Conservation (phyloP, 2,797 vertebrate genomes). For the Leptatherina wallacei region DNA sequence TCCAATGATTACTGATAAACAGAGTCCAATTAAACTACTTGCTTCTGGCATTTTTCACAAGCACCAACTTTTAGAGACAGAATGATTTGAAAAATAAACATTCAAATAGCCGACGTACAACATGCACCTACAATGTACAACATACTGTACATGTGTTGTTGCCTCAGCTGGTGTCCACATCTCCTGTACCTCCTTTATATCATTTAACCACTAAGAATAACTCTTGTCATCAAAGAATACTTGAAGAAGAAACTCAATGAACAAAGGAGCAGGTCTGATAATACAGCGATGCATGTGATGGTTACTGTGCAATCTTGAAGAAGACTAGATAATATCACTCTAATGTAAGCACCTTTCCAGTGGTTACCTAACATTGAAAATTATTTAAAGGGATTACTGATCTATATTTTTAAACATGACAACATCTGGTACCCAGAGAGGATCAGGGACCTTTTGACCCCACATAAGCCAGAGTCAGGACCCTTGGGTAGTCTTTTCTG, state of each 20-base stretch:
- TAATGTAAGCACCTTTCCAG: constrained; percentile 32
- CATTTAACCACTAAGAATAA: constrained; percentile 26
- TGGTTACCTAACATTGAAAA: constrained; percentile 37
- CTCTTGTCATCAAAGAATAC: constrained; percentile 23
- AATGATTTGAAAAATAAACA: too few relatives aligned
- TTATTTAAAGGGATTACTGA: constrained; percentile 49
- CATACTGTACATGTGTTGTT: constrained; percentile 16
- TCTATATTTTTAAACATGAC: constrained; percentile 29
- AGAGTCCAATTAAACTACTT: constrained; percentile 2
- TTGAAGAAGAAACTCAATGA: constrained; percentile 6
- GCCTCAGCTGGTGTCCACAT: constrained; percentile 28
- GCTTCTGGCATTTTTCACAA: constrained; percentile 3
- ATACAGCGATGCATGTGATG: constrained; percentile 1
- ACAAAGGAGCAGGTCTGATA: constrained; percentile 35
- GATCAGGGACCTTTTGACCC: constrained; percentile 37
- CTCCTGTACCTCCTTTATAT: constrained; percentile 24
- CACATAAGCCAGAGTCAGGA: constrained; percentile 16
- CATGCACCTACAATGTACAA: too few relatives aligned
- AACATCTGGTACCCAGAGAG: constrained; percentile 41
- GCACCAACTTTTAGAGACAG: too few relatives aligned
- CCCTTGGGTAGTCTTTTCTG: constrained; percentile 1
- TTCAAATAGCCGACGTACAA: too few relatives aligned
- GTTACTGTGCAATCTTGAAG: constrained; percentile 22
- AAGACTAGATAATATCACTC: constrained; percentile 44
- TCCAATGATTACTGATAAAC: constrained; percentile 8